Evolutionary conservation across 2,888 invertebrate genomes (phyloP), one percentile per base, ranked within the genome.

Genomic region (Mechanitis messenoides): DNA sequence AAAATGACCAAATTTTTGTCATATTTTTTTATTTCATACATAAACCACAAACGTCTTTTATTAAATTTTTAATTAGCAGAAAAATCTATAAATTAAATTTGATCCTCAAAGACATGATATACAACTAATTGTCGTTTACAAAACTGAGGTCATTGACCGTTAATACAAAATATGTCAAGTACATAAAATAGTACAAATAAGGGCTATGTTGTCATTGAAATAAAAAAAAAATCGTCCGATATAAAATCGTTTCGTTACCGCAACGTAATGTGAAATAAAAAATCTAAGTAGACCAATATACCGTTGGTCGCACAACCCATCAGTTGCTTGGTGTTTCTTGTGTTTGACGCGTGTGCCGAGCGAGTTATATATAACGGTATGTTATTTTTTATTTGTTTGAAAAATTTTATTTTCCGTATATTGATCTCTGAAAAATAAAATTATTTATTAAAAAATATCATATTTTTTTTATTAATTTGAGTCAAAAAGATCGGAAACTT

Each of bases 221-320:
- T 50, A 31, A 11, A 50, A 31, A 50, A 31, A 46, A 47, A 45
- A 45, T 57, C 65, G 59, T 59, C 9, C 46, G 28, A 12, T 33
- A 53, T 60, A 64, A 58, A 58, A 47, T 45, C 58, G 54, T 58
- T 12, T 38, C 53, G 1, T 28, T 0, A 12, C 45, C 62, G 62
- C 58, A 20, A 35, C 58, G 59, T 62, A 3, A 45, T 2, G 45
- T 20, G 45, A 45, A 62, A 61, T 53, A 53, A 56, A 71, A 69
- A 68, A 69, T 68, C 64, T 71, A 88, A 87, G 85, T 88, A 72
- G 88, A 75, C 79, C 87, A 72, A 66, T 66, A 72, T 81, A 84
- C 88, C 87, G 88, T 87, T 88, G 69, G 61, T 66, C 68, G 74
- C 75, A 74, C 74, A 70, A 71, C 68, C 69, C 70, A 76, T 68